These are phyloP conservation scores for Euplagia quadripunctaria DNA, from an alignment of 2,888 invertebrate species.

Conservation along the genomic window DNA sequence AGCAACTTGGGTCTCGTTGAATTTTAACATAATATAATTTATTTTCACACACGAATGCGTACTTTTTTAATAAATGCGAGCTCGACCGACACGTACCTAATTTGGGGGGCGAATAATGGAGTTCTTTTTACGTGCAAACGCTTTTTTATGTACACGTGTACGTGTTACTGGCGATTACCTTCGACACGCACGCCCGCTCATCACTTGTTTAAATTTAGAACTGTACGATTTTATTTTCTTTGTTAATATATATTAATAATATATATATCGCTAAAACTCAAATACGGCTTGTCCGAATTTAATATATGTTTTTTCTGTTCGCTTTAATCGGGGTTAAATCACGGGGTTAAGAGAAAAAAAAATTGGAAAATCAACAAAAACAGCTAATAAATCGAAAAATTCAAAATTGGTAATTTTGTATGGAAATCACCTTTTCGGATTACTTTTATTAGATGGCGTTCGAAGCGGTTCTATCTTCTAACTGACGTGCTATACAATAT, in stretches of 20 bases:
- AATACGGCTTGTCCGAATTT: no score
- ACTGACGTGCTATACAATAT: no score
- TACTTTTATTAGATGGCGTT: no score
- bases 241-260: slow-evolving; percentile 26
- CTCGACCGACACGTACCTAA: slow-evolving; percentile 62
- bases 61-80: slow-evolving; percentile 55
- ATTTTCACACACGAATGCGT: slow-evolving; percentile 29
- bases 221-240: slow-evolving; percentile 14
- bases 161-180: slow-evolving; percentile 47
- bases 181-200: slow-evolving; percentile 30
- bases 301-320: no score
- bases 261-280: no score
- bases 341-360: no score
- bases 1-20: slow-evolving; percentile 12
- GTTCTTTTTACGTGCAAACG: slow-evolving; percentile 64
- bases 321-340: no score
- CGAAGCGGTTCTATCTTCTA: no score
- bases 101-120: slow-evolving; percentile 67
- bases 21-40: slow-evolving; percentile 36
- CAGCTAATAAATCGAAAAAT: no score
- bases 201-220: slow-evolving; percentile 43
- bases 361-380: no score
- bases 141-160: slow-evolving; percentile 58
- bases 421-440: no score
- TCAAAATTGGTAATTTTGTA: no score